Evolutionary conservation across 2,113 vertebrate species (phyloP), one percentile per base, ranked within the genome.

Genomic region (Gallinago undulata): DNA sequence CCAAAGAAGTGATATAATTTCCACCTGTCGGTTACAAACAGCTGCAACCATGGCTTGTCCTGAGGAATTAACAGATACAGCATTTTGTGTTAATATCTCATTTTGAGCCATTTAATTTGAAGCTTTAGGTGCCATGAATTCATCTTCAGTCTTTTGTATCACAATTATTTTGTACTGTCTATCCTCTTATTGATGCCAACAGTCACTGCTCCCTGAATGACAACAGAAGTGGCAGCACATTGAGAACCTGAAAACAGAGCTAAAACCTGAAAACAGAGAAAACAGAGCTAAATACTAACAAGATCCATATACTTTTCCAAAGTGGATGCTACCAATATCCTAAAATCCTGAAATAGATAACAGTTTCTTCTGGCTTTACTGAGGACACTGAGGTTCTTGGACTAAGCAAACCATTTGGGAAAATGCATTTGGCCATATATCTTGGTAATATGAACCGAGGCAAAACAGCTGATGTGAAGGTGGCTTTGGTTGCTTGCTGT

Each of bases 241-340:
- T 67, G 74, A 67, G 82, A 91, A 97, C 82, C 62, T 89, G 76
- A 89, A 96, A 92, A 94, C 6, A 90, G 69, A 92, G 51, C 35
- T 37, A 37, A 37, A 37, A 97, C 82, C 62, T 89, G 76, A 89
- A 96, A 92, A 94, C 6, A 90, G 35, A 37, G 35, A 41, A 41
- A 41, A 41, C 39, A 41, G 39, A 39, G 39, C 10, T 81, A 91
- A 87, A 87, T 90, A 25, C 19, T 81, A 48, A 43, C 23, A 84
- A 87, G 73, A 91, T 87, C 33, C 37, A 23, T 53, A 57, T 27
- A 67, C 9, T 84, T 78, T 87, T 84, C 50, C 21, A 81, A 84
- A 53, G 45, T 25, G 62, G 64, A 73, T 89, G 68, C 6, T 73
- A 66, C 19, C 18, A 77, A 27, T 87, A 84, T 69, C 30, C 50